A percentile compares a stretch with the other conserved stretches of the same genome.
phyloP scores from a whole-genome alignment of 1,140 invertebrate species.

The Maniola jurtina region DNA sequence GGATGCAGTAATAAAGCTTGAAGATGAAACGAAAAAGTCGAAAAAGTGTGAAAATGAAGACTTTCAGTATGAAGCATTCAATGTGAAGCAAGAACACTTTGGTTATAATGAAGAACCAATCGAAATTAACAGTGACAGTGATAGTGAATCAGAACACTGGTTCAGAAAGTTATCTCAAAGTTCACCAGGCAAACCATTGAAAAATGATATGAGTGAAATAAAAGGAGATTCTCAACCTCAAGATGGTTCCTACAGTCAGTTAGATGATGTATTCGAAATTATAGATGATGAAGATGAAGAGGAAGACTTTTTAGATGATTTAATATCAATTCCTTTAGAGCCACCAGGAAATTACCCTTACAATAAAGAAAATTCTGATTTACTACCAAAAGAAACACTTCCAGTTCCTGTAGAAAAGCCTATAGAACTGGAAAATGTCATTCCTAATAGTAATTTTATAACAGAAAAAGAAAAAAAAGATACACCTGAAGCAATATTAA shows the following conservation, averaged over 20 bases:
- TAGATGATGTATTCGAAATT: conserved; percentile 49
- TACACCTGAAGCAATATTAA: background rate
- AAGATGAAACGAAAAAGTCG: conserved; percentile 32
- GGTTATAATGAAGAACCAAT: conserved; percentile 61
- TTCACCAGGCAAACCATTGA: conserved; percentile 58
- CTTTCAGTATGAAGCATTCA: conserved; percentile 59
- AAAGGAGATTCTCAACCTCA: conserved; percentile 35
- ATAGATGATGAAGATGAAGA: conserved; percentile 39
- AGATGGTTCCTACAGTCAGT: conserved; percentile 64
- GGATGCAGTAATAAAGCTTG: background rate
- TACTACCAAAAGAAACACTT: conserved; percentile 3
- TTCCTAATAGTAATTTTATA: background rate
- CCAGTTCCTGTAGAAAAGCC: background rate
- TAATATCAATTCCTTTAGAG: conserved; percentile 43
- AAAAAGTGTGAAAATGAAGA: conserved; percentile 55
- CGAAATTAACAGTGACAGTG: conserved; percentile 63
- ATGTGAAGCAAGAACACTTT: conserved; percentile 66
- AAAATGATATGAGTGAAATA: conserved; percentile 33
- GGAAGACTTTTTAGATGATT: conserved; percentile 47
- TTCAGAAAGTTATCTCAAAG: conserved; percentile 58
- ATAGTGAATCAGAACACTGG: conserved; percentile 65
- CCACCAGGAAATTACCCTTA: conserved; percentile 11
- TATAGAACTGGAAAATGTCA: background rate
- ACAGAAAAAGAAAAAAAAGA: background rate
- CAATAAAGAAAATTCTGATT: conserved; percentile 8